Conservation (phyloP, 2,797 vertebrate genomes). For the Crypturellus tataupa region DNA sequence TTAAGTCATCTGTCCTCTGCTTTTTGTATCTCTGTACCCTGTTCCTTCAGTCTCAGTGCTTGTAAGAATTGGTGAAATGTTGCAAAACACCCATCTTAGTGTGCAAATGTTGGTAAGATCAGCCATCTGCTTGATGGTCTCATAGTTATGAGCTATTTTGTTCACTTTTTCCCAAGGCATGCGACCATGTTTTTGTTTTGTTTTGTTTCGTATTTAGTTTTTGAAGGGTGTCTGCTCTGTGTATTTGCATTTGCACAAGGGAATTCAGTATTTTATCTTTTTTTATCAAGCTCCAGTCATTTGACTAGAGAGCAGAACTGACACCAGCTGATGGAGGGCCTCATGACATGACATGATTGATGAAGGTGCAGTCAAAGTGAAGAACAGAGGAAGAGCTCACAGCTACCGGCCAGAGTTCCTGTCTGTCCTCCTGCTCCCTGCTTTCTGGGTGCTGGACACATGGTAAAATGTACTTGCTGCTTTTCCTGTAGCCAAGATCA, state of each 20-base stretch:
- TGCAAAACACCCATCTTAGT: not conserved
- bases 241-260: not conserved
- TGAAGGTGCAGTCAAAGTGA: not conserved
- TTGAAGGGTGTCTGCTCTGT: not conserved
- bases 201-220: not conserved
- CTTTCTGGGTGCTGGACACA: not conserved
- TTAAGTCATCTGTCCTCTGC: not conserved
- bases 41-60: not conserved
- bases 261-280: not conserved
- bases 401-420: not conserved
- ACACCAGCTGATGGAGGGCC: not conserved
- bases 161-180: not conserved
- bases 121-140: not conserved
- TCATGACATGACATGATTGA: fast-evolving
- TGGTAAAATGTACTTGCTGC: not conserved
- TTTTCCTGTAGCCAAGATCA: not conserved
- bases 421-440: not conserved
- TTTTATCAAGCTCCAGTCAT: not conserved
- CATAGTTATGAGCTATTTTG: not conserved
- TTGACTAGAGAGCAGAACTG: not conserved
- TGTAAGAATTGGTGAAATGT: not conserved
- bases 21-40: not conserved
- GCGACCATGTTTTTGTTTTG: not conserved
- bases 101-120: not conserved
- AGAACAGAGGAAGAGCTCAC: not conserved